These are phyloP conservation scores for Hirtodrosophila histrioides DNA, from an alignment of 2,888 invertebrate species.

Conservation along the genomic window DNA sequence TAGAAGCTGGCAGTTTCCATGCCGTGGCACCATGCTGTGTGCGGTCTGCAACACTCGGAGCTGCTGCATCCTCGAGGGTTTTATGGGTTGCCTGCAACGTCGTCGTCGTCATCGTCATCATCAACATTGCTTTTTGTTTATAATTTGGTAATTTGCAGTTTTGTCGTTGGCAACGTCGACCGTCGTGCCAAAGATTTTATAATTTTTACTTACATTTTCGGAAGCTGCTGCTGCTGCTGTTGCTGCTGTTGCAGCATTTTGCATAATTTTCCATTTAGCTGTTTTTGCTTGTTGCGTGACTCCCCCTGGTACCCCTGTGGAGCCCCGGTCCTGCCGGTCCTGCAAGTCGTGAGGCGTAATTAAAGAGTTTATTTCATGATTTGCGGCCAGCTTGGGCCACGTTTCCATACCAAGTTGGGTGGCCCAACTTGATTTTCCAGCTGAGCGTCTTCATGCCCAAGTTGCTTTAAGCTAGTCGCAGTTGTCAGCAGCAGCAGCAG, in stretches of 20 bases:
- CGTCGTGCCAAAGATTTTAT: slow-evolving; percentile 77
- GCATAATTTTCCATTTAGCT: slow-evolving; percentile 76
- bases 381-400: slow-evolving; percentile 52
- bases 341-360: slow-evolving; percentile 76
- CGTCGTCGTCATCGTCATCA: slow-evolving; percentile 22
- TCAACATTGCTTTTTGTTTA: slow-evolving; percentile 61
- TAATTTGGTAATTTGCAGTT: slow-evolving; percentile 78
- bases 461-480: slow-evolving; percentile 64
- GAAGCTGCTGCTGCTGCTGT: slow-evolving; percentile 52
- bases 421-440: slow-evolving; percentile 77
- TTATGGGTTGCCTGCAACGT: slow-evolving; percentile 35
- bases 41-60: slow-evolving; percentile 33
- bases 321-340: background rate
- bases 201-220: slow-evolving; percentile 73
- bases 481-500: slow-evolving; percentile 54
- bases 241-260: slow-evolving; percentile 59
- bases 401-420: slow-evolving; percentile 48
- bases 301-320: slow-evolving; percentile 15
- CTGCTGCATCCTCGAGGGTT: slow-evolving; percentile 51
- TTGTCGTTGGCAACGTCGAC: slow-evolving; percentile 65
- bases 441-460: slow-evolving; percentile 68
- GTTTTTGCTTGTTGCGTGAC: slow-evolving; percentile 57
- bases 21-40: slow-evolving; percentile 62
- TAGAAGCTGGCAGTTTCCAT: slow-evolving; percentile 18
- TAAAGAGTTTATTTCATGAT: slow-evolving; percentile 80